Percentiles rank a stretch among this genome's conserved stretches.
These are phyloP conservation scores for Anarsia innoxiella DNA, from an alignment of 2,888 invertebrate genomes.

Conservation along the genomic window DNA sequence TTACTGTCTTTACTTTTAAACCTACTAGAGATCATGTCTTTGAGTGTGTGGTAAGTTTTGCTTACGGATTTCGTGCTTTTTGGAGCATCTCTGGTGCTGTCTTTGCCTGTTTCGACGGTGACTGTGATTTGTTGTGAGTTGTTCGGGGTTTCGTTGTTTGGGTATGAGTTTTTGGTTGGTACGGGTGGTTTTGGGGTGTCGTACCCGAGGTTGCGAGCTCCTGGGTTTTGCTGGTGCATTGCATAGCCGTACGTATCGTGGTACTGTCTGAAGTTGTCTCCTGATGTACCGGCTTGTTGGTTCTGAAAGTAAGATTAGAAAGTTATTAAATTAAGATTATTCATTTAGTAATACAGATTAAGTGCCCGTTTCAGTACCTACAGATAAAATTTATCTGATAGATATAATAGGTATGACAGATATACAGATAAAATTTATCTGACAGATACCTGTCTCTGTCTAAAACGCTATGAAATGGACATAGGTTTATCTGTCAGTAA, in stretches of 20 bases:
- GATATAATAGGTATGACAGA: too few relatives aligned
- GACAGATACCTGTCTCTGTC: too few relatives aligned
- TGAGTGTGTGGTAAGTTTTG: slow-evolving; percentile 87
- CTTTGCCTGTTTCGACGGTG: slow-evolving; percentile 76
- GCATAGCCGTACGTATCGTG: slow-evolving; percentile 72
- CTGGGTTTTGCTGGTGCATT: slow-evolving; percentile 58
- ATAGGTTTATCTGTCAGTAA: too few relatives aligned
- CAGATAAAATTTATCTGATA: too few relatives aligned
- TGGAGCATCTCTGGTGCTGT: slow-evolving; percentile 70
- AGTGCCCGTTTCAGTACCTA: too few relatives aligned
- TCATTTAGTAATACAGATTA: too few relatives aligned
- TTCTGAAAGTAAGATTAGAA: too few relatives aligned
- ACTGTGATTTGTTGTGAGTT: slow-evolving; percentile 72
- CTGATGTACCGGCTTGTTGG: slow-evolving; percentile 67
- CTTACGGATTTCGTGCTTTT: slow-evolving; percentile 80
- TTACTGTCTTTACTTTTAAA: slow-evolving; percentile 79
- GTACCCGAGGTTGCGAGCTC: slow-evolving; percentile 56
- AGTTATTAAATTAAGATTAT: too few relatives aligned
- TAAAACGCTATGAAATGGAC: too few relatives aligned
- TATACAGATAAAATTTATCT: too few relatives aligned
- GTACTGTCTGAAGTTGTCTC: slow-evolving; percentile 66
- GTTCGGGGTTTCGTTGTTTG: slow-evolving; percentile 53
- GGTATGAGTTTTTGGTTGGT: slow-evolving; percentile 60
- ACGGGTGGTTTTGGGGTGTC: slow-evolving; percentile 64
- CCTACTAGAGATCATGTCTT: slow-evolving; percentile 88